Base-by-base conservation (phyloP, 2,797 vertebrate species). In the Euthynnus affinis region DNA sequence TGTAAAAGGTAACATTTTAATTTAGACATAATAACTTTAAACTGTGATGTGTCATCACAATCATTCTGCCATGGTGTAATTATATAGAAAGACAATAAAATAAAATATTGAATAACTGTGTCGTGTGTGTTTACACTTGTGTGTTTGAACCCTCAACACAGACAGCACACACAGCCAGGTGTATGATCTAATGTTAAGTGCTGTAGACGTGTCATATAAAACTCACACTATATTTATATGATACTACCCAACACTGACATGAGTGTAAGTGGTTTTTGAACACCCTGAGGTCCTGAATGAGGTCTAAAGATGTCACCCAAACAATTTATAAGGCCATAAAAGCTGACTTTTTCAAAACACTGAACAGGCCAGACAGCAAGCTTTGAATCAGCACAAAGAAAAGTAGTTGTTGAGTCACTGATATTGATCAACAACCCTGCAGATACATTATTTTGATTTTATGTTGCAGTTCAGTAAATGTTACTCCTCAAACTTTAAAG, bases 331-430 rank as follows among this genome's bases (percentile, higher is more conserved):
- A 22, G 51, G 17, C 22, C 10, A 25, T 79, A 56, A 84, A 78
- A 62, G 53, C 34, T 22, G 53, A 76, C 25, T 20, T 20, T 18
- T 63, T 64, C 25, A 74, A 51, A 46, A 18, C 8, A 22, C 7
- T 61, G 27, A 65, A 34, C 60, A 73, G 44, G 20, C 2, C 12
- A 14, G 20, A 59, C 22, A n/a, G 25, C 9, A 7, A 78, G 42
- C 22, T 37, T 65, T 61, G 6, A 32, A 74, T 72, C 72, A 77
- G 81, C 74, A 73, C 40, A 82, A 69, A 76, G 56, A 66, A 29
- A 76, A 75, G 40, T 57, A 23, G 74, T 27, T 32, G 32, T 56
- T 55, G 17, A 27, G 44, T 67, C 61, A 58, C 18, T 5, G 12
- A 12, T 69, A 72, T 42, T 71, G 58, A 67, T 71, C 40, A 64